These are phyloP conservation scores for Chromis chromis DNA, from an alignment of 2,797 vertebrate genomes.

Conservation along the genomic window DNA sequence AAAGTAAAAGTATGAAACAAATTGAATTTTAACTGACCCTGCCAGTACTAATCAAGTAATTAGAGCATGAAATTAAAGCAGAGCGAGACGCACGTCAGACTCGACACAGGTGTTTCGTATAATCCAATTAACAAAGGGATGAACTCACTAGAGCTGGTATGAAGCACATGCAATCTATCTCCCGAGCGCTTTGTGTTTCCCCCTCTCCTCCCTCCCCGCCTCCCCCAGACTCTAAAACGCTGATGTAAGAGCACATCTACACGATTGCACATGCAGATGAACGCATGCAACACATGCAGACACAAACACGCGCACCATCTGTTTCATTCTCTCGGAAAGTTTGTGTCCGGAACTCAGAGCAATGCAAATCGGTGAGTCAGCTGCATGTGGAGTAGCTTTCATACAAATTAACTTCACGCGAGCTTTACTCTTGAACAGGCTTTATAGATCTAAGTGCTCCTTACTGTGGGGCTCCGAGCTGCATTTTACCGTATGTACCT, in stretches of 20 bases:
- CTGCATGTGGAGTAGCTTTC: neutral
- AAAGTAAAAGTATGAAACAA: conserved; percentile 15
- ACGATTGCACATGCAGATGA: neutral
- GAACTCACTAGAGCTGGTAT: conserved; percentile 20
- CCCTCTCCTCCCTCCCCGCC: neutral
- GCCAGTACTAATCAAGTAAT: conserved; percentile 46
- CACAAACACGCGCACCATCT: conserved; percentile 22
- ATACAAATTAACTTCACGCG: neutral
- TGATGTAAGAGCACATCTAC: conserved; percentile 5
- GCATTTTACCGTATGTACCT: neutral
- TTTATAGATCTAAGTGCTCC: neutral
- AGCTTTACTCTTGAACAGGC: neutral
- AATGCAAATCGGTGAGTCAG: neutral
- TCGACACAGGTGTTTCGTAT: conserved; percentile 59
- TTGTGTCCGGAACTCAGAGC: neutral
- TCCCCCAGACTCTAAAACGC: conserved; percentile 3
- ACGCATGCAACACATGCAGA: neutral
- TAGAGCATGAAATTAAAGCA: conserved; percentile 50
- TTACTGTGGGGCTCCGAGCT: neutral
- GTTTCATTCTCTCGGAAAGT: neutral
- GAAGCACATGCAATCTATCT: neutral
- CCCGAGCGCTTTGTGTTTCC: neutral
- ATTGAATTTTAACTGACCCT: neutral
- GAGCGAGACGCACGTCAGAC: conserved; percentile 31
- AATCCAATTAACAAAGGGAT: conserved; percentile 53